These are phyloP conservation scores for Lysandra bellargus DNA, from an alignment of 2,888 invertebrate species.

Conservation along the genomic window DNA sequence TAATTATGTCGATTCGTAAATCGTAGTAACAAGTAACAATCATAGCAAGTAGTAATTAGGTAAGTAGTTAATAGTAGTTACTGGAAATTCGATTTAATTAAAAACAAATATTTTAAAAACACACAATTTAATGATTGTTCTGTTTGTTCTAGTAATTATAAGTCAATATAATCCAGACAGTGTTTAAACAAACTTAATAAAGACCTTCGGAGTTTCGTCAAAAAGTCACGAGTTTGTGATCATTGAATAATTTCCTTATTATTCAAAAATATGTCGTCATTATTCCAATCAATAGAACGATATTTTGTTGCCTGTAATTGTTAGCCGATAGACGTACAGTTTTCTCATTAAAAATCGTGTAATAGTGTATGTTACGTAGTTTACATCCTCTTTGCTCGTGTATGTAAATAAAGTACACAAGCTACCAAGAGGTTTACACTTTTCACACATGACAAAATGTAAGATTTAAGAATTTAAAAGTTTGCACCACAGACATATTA, in stretches of 20 bases:
- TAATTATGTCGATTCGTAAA: background rate
- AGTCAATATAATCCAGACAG: constrained; percentile 34
- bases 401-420: too few relatives aligned
- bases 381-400: too few relatives aligned
- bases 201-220: constrained; percentile 17
- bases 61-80: background rate
- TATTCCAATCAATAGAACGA: too few relatives aligned
- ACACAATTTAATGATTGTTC: constrained; percentile 33
- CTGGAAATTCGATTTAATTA: constrained; percentile 33
- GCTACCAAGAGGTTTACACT: too few relatives aligned
- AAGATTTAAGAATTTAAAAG: too few relatives aligned
- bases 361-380: too few relatives aligned
- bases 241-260: background rate
- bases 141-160: constrained; percentile 40
- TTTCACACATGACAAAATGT: too few relatives aligned
- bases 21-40: background rate
- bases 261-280: too few relatives aligned
- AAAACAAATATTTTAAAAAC: constrained; percentile 39
- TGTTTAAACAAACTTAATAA: constrained; percentile 25
- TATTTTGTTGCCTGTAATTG: too few relatives aligned
- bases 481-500: too few relatives aligned
- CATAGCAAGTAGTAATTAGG: background rate
- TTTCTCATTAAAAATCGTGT: too few relatives aligned
- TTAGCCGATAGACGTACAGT: too few relatives aligned
- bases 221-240: constrained; percentile 18